Conservation (phyloP, 2,113 vertebrate species). For the Microtus richardsoni region DNA sequence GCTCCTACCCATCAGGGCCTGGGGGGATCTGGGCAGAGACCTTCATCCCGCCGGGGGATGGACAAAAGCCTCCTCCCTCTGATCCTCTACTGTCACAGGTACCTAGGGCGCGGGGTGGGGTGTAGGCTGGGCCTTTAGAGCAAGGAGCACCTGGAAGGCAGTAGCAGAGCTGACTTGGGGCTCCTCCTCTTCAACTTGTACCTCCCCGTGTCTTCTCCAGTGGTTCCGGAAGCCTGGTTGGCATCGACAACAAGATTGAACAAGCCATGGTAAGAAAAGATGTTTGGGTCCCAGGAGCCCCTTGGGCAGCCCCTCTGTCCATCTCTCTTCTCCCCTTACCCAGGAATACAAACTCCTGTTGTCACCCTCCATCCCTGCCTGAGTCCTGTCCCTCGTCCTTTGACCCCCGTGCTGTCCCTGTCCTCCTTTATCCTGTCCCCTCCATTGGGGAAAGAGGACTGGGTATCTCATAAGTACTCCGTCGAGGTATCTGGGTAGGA, state of each 20-base stretch:
- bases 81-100: slow-evolving; percentile 84
- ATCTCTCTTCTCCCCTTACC: background rate
- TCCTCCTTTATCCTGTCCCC: too few species aligned
- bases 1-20: slow-evolving; percentile 37
- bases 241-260: slow-evolving; percentile 92
- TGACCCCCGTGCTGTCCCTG: background rate
- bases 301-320: too few species aligned
- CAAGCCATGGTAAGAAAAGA: slow-evolving; percentile 90
- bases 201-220: slow-evolving; percentile 80
- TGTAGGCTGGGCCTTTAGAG: background rate
- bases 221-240: slow-evolving; percentile 84
- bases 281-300: background rate
- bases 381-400: background rate
- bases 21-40: slow-evolving; percentile 52
- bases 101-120: slow-evolving; percentile 14
- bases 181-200: slow-evolving; percentile 21
- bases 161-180: background rate
- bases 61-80: slow-evolving; percentile 83
- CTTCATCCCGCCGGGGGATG: slow-evolving; percentile 56
- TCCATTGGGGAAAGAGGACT: background rate
- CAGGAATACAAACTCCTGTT: background rate
- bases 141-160: background rate
- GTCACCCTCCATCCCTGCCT: background rate
- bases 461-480: background rate
- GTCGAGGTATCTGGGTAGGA: background rate